These are phyloP conservation scores for Hydractinia symbiolongicarpus DNA, from an alignment of 30 jellyfish, hydroid and myxozoan genomes.

Conservation along the genomic window DNA sequence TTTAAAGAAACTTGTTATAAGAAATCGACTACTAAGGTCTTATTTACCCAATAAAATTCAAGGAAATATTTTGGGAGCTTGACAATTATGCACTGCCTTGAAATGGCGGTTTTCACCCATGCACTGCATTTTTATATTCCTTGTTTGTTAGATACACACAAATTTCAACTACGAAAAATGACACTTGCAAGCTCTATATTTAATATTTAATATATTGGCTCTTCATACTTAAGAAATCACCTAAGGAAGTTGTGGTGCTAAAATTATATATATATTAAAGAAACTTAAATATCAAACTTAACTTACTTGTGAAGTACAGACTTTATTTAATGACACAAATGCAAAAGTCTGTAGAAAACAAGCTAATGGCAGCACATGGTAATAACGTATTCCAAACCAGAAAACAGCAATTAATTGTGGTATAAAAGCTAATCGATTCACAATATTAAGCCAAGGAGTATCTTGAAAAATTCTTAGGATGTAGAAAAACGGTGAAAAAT, in stretches of 20 bases:
- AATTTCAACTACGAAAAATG: no score
- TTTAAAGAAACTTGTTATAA: no score
- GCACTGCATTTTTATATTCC: no score
- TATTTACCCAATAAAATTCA: no score
- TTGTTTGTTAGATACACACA: no score
- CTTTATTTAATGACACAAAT: conserved; percentile 93
- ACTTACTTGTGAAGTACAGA: conserved; percentile 96
- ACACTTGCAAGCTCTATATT: neutral
- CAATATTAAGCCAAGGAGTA: conserved; percentile 32
- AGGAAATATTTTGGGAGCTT: no score
- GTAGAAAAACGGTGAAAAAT: conserved; percentile 86
- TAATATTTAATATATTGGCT: neutral
- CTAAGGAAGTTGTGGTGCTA: no score
- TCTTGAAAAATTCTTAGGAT: conserved; percentile 30
- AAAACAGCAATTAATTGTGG: conserved; percentile 68
- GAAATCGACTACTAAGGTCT: no score
- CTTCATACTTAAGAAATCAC: no score
- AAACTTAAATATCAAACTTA: neutral
- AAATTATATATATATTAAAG: no score
- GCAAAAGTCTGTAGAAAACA: conserved; percentile 88
- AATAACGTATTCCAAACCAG: conserved; percentile 52
- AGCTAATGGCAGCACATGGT: conserved; percentile 51
- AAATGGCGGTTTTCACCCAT: no score
- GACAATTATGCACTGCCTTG: no score
- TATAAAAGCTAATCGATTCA: conserved; percentile 61